Evolutionary conservation across 2,888 invertebrate species (phyloP), one percentile per base, ranked within the genome.

Genomic region (Deladenus siricidicola): DNA sequence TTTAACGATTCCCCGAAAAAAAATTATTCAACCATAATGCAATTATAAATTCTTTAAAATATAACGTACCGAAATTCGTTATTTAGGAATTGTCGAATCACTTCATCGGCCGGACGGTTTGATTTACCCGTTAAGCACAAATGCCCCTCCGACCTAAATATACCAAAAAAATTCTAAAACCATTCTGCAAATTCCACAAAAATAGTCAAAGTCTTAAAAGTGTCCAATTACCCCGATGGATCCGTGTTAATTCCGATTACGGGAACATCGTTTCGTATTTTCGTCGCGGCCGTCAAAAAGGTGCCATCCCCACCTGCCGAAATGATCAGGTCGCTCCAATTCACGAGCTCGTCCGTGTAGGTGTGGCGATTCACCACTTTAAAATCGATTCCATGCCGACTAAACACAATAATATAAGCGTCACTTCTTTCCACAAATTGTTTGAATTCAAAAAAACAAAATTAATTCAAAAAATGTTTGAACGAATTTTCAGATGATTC

Each of bases 31-130:
- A n/a, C n/a, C n/a, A n/a, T n/a, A n/a, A n/a, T n/a, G n/a, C n/a
- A n/a, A n/a, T n/a, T n/a, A n/a, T n/a, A n/a, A n/a, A n/a, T n/a
- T n/a, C n/a, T n/a, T n/a, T n/a, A n/a, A n/a, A n/a, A n/a, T 55
- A 21, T 23, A 87, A 90, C 71, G 86, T 83, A 67, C 89, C 83
- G 85, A 70, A 83, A 82, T 53, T 82, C 75, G 39, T 82, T 82
- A 28, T 73, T 83, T 71, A 86, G 85, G 26, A 96, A 82, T 64
- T 85, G 86, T 21, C 67, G 60, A 29, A 77, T 69, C 28, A 77
- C 68, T 62, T 73, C 66, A 34, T 55, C 56, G 10, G 61, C 66
- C 4, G 63, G 55, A 23, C 72, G 73, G 1, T 67, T 67, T 34
- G 67, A 64, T 58, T 76, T 76, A 8, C 75, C 73, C 8, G 72